Evolutionary conservation across 2,797 vertebrate genomes (phyloP), one percentile per base, ranked within the genome.

Genomic region (Pipistrellus pipistrellus): DNA sequence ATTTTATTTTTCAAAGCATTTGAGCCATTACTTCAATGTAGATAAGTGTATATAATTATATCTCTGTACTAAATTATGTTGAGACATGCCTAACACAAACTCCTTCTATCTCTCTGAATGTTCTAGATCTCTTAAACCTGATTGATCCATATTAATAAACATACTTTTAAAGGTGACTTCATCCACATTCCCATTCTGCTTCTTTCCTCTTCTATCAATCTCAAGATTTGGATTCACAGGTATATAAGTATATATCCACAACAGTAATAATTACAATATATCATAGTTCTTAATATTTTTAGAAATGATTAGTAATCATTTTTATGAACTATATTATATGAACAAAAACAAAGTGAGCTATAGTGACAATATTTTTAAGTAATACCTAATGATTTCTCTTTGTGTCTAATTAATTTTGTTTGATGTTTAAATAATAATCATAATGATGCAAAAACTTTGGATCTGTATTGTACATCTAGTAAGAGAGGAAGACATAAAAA

Each of bases 1-100:
- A n/a, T n/a, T 76, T 95, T 78, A 62, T 30, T 82, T 95, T 88
- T 89, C 8, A 44, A 83, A 51, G 1, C 4, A 71, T 73, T 86
- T 71, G 25, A 59, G 8, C 10, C 18, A 71, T 46, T 57, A 1
- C 1, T n/a, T 77, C 12, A 32, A 21, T 15, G 15, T 55, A 27
- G 25, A 48, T 14, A 51, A 73, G 7, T 44, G 11, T 25, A 35
- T 6, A 0, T 71, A 35, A 77, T 41, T 72, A n/a, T 8, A 27
- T 80, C 1, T 55, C 32, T 59, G 7, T 62, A 83, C 11, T 41
- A 44, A 62, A 48, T 76, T 35, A 64, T 38, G 51, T 68, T 89
- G 32, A 72, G 6, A 15, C 7, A 76, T 21, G 46, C n/a, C 23
- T 59, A 35, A 77, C 35, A n/a, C 53, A 72, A 69, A 23, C 0